Conservation (phyloP, 2,888 invertebrate genomes). For the Synergus itoensis region DNA sequence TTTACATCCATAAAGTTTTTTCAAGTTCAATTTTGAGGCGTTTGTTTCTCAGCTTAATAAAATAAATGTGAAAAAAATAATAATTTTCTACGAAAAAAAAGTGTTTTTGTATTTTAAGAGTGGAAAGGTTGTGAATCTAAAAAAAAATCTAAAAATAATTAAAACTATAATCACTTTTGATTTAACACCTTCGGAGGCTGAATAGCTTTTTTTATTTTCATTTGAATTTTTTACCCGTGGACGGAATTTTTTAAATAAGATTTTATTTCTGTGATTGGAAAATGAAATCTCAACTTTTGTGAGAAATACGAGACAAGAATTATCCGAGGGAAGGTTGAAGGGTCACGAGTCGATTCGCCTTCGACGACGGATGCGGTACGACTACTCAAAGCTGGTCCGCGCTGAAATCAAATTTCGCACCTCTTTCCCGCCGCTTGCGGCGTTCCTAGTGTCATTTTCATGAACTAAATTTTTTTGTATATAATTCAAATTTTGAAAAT, state of each 20-base stretch:
- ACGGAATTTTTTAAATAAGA: neutral
- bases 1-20: no score
- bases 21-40: no score
- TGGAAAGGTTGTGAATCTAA: neutral
- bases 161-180: neutral
- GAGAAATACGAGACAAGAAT: constrained; percentile 18
- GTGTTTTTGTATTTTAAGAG: neutral
- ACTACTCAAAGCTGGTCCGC: constrained; percentile 59
- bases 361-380: constrained; percentile 66
- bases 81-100: neutral
- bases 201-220: neutral
- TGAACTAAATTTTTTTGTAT: neutral
- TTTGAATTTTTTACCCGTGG: neutral
- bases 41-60: no score
- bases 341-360: constrained; percentile 55
- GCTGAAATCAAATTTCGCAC: constrained; percentile 59
- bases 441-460: constrained; percentile 35
- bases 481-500: neutral
- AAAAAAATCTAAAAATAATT: neutral
- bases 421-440: constrained; percentile 53
- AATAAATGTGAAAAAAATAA: neutral
- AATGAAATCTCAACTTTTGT: neutral
- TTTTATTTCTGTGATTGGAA: neutral
- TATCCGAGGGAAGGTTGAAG: constrained; percentile 43
- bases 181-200: neutral